Base-by-base conservation (phyloP, 1,140 invertebrate genomes). In the Lepidostoma basale region DNA sequence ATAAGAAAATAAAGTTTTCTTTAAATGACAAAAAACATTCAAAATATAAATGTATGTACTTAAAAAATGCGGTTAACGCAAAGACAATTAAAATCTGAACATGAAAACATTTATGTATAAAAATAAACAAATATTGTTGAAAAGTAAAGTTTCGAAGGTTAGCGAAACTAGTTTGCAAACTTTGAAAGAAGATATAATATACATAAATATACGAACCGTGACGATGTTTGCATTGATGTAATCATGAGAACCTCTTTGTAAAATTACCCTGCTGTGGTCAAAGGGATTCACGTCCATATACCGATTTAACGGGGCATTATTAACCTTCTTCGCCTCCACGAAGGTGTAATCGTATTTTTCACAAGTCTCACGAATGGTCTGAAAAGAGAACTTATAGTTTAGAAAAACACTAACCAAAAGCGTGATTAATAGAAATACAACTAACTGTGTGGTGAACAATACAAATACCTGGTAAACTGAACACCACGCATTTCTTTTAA, bases 151-250 rank as follows among this genome's bases (percentile, higher is more conserved):
- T n/a, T n/a, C n/a, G n/a, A n/a, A n/a, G n/a, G n/a, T n/a, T n/a
- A n/a, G n/a, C n/a, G n/a, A n/a, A n/a, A n/a, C n/a, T n/a, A n/a
- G n/a, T n/a, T n/a, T n/a, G n/a, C n/a, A n/a, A n/a, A n/a, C n/a
- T n/a, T n/a, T n/a, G n/a, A n/a, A n/a, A n/a, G n/a, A n/a, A n/a
- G n/a, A n/a, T n/a, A n/a, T n/a, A n/a, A n/a, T n/a, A n/a, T n/a
- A n/a, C n/a, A n/a, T n/a, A 56, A 56, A 6, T 33, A 20, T 4
- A 74, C 74, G 79, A 83, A 92, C 91, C 85, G 89, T 87, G 62
- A 97, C 88, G 65, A 93, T 81, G 82, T 95, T 97, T 30, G 95
- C 95, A 86, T 98, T 98, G 73, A 99, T 98, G 76, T 98, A 99
- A 80, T 95, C 90, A 54, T 85, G 88, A 33, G 87, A 80, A 64